Base-by-base conservation (phyloP, 2,888 invertebrate genomes). In the Leptarthrus brevirostris region DNA sequence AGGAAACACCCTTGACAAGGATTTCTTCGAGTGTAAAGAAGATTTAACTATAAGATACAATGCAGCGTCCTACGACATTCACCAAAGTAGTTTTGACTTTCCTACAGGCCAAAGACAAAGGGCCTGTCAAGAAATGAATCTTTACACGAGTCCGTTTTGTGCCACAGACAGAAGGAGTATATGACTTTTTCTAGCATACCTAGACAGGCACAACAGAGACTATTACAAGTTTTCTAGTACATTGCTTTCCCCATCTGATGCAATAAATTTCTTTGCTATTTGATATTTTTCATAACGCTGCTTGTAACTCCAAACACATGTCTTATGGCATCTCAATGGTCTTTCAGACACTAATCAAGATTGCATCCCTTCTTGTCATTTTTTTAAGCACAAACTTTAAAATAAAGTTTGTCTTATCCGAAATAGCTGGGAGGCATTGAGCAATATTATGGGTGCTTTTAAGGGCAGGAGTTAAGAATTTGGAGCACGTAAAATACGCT, bases 321-420 rank as follows among this genome's bases (percentile, higher is more conserved):
- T 36, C 58, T 34, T 36, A 36, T 36, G 18, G 58, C 18, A 36
- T 58, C 18, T 12, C 36, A 58, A 36, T 40, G 20, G 58, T n/a
- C 36, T 58, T 36, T 58, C 36, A 58, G 58, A 58, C 58, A 58
- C 58, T 58, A 58, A 58, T 58, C 58, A 58, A 58, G 58, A 58
- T 58, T 58, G 58, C 58, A 40, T 58, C 18, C 58, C 26, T n/a
- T 12, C 18, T 30, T 36, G 22, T 58, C 58, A 58, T 36, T 58
- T 58, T 58, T 36, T 12, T 40, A n/a, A n/a, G n/a, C n/a, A n/a
- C n/a, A 40, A 40, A 40, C 40, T 12, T 40, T 12, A n/a, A 6
- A 40, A n/a, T 12, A 12, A 12, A 40, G 10, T 40, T 12, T n/a
- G 8, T 40, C 12, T 40, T 12, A 12, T 6, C 6, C 3, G 40